Conservation (phyloP, 1,140 invertebrate species). For the Cherax destructor region DNA sequence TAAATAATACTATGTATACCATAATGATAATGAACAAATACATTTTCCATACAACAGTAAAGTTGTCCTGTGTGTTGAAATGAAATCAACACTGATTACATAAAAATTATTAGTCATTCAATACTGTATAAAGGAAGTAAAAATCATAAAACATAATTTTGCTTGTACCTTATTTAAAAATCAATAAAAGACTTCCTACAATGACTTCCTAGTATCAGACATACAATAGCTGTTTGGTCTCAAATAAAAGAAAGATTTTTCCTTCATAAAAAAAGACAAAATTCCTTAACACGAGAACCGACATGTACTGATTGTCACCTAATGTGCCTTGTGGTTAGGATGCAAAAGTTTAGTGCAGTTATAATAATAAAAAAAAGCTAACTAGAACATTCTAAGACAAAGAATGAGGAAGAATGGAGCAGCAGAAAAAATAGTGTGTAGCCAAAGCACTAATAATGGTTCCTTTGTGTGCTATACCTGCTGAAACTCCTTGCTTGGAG, state of each 20-base stretch:
- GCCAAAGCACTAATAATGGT: constrained; percentile 26
- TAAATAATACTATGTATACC: too few species aligned
- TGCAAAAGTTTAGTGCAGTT: constrained; percentile 36
- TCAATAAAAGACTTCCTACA: too few species aligned
- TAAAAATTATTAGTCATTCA: not conserved
- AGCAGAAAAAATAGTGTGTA: constrained; percentile 8
- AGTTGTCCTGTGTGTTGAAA: not conserved
- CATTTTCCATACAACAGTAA: not conserved
- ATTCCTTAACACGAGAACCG: not conserved
- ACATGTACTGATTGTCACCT: not conserved
- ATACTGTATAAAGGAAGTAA: not conserved
- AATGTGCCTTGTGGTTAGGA: constrained; percentile 35
- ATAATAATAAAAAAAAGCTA: constrained; percentile 46
- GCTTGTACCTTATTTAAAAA: too few species aligned
- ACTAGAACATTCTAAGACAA: constrained; percentile 29
- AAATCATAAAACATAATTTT: not conserved
- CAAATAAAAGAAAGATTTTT: too few species aligned
- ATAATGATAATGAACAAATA: not conserved
- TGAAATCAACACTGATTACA: not conserved
- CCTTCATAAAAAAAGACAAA: too few species aligned
- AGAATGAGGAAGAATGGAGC: not conserved
- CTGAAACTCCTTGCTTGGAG: constrained; percentile 19
- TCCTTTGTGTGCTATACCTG: constrained; percentile 32
- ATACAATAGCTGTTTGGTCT: too few species aligned
- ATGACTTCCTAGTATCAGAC: too few species aligned